phyloP scores from a whole-genome alignment of 2,113 vertebrate species.

The Loxodonta africana region DNA sequence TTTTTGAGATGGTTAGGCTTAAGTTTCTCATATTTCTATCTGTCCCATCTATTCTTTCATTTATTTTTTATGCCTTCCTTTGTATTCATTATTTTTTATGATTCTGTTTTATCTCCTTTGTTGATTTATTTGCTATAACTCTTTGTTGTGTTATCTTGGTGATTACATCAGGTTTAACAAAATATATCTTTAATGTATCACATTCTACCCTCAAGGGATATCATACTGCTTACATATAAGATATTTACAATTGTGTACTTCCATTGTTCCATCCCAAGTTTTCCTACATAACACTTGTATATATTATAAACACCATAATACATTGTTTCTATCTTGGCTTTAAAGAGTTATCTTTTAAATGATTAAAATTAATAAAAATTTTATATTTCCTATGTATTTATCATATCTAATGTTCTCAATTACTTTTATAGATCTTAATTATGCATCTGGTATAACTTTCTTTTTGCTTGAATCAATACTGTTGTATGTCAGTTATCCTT shows the following conservation, averaged over 20 bases:
- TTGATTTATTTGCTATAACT: not conserved
- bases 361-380: not conserved
- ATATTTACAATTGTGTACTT: not conserved
- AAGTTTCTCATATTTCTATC: not conserved
- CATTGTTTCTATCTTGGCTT: not conserved
- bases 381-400: not conserved
- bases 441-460: not conserved
- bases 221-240: no score
- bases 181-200: not conserved
- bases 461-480: not conserved
- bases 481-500: not conserved
- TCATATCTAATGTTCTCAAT: not conserved
- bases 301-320: not conserved
- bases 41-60: not conserved
- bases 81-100: not conserved
- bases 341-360: not conserved
- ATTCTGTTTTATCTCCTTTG: not conserved
- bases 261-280: not conserved
- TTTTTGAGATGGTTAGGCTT: not conserved
- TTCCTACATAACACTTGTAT: not conserved
- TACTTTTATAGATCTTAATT: not conserved
- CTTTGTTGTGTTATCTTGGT: not conserved
- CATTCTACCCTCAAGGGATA: no score
- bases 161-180: not conserved
- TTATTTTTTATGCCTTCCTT: not conserved